Evolutionary conservation across 2,113 vertebrate species (phyloP), one percentile per base, ranked within the genome.

Genomic region (Sterna hirundo): DNA sequence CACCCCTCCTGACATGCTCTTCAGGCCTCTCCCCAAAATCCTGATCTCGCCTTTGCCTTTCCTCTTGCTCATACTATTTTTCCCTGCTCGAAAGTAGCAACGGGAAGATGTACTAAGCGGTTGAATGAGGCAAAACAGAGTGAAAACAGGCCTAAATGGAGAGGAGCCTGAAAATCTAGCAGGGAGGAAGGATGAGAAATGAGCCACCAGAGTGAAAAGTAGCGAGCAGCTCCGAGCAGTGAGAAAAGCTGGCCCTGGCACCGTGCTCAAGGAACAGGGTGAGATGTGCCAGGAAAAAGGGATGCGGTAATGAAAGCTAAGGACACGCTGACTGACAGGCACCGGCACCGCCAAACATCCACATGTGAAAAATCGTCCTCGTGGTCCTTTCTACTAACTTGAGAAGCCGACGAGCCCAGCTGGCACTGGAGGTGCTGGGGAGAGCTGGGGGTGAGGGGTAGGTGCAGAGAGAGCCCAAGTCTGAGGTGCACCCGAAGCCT

Each of bases 271-370:
- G 90, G 79, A 96, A 51, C 30, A 47, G 23, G n/a, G 60, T 13
- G 20, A 46, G 76, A 83, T 0, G 5, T 94, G 91, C 83, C 95
- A 97, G 95, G 95, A 94, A 96, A 94, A 92, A 91, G 62, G 66
- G 88, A 91, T 93, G 96, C 3, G 2, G 94, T 94, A 79, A 96
- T 72, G 84, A 93, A 83, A 58, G 78, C 25, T 72, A 16, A 86
- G 81, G 77, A 89, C 58, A 84, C 5, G 19, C 25, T 79, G 88
- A 87, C 78, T 91, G 93, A 94, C 88, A 79, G 82, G 62, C 57
- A 72, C 36, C 23, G 72, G 74, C 88, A 89, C 38, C 2, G 5
- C 91, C 72, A 69, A 87, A 90, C 80, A 87, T 36, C 10, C 25
- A 88, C 2, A 2, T 40, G 46, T 46, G 80, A 94, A 65, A 82